A percentile compares a stretch with the other conserved stretches of the same genome.
These are phyloP conservation scores for Pinctada fucata DNA, from an alignment of 2,888 invertebrate species.

Conservation along the genomic window DNA sequence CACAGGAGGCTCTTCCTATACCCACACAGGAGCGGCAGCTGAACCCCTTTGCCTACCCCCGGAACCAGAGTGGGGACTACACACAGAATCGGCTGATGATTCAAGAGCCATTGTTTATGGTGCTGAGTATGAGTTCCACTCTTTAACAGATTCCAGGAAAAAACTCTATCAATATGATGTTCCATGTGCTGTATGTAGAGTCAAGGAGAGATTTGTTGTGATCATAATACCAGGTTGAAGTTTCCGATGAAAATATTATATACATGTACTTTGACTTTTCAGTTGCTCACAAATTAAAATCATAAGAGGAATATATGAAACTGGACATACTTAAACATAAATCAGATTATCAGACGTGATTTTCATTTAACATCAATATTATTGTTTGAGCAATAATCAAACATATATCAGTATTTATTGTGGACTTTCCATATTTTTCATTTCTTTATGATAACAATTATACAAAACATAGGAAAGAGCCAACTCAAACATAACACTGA, in stretches of 20 bases:
- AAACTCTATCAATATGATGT: conserved; percentile 22
- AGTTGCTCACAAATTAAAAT: no score
- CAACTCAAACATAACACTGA: no score
- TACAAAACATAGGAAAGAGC: no score
- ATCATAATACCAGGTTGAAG: conserved; percentile 37
- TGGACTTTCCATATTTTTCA: no score
- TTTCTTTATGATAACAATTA: no score
- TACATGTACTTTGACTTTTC: neutral
- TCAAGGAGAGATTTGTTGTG: neutral
- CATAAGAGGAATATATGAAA: no score
- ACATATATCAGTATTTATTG: no score
- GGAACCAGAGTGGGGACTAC: conserved; percentile 35
- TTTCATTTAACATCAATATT: no score
- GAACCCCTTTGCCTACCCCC: conserved; percentile 35
- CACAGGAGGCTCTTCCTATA: conserved; percentile 27
- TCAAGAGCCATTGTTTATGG: conserved; percentile 26
- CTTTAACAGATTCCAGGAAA: neutral
- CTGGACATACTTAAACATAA: no score
- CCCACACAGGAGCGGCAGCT: conserved; percentile 25
- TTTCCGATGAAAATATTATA: neutral
- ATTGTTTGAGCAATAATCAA: no score
- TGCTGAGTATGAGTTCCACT: conserved; percentile 25
- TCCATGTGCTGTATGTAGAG: conserved; percentile 38
- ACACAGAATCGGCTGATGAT: conserved; percentile 17
- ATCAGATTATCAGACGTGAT: no score